Conservation (phyloP, 1,140 invertebrate species). For the Trissolcus basalis region DNA sequence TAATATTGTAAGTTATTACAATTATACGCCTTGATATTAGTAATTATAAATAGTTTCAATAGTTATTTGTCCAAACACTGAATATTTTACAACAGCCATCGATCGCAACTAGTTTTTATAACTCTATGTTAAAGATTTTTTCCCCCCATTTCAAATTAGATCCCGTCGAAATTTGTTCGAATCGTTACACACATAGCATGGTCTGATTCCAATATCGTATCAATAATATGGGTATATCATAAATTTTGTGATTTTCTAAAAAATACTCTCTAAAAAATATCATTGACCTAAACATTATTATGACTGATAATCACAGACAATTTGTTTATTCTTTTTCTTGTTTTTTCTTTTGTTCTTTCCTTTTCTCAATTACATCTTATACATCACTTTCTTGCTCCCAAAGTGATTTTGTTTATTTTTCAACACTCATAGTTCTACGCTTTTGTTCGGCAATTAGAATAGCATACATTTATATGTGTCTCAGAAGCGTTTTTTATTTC, state of each 20-base stretch:
- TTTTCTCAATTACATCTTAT: conserved; percentile 38
- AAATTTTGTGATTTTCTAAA: conserved; percentile 77
- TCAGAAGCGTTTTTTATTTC: conserved; percentile 68
- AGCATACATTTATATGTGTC: conserved; percentile 63
- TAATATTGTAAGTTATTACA: conserved; percentile 65
- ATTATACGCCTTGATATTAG: conserved; percentile 68
- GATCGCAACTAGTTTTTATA: conserved; percentile 70
- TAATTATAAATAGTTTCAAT: conserved; percentile 72
- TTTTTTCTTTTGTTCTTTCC: conserved; percentile 24
- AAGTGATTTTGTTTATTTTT: conserved; percentile 61
- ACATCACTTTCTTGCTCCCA: conserved; percentile 28
- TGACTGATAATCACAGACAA: conserved; percentile 76
- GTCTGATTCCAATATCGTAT: conserved; percentile 72
- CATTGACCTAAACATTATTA: conserved; percentile 76
- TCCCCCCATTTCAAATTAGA: conserved; percentile 21
- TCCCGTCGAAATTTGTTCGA: conserved; percentile 24
- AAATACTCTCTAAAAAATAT: conserved; percentile 77
- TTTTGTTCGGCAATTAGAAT: conserved; percentile 65
- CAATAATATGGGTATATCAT: conserved; percentile 74
- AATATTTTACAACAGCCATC: conserved; percentile 76
- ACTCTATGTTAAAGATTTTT: conserved; percentile 68
- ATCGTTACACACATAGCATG: conserved; percentile 65
- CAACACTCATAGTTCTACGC: conserved; percentile 61
- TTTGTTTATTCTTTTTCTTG: conserved; percentile 59
- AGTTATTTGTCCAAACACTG: conserved; percentile 74